Conservation (phyloP, 2,888 invertebrate species). For the Galeruca laticollis region DNA sequence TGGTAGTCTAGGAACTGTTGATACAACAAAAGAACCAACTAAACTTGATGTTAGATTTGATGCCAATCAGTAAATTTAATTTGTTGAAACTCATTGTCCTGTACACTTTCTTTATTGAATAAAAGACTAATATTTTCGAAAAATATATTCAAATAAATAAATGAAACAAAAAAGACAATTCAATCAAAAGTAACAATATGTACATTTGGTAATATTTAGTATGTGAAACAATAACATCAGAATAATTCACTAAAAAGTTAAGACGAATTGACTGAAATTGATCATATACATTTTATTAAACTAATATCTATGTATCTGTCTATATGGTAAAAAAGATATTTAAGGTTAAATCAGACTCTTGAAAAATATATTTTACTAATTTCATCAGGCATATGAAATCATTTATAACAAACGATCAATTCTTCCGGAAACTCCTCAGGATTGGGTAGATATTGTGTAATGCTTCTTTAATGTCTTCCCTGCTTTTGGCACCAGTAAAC, state of each 20-base stretch:
- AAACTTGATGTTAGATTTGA: too few species aligned
- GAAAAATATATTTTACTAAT: not conserved
- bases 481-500: slow-evolving; percentile 94
- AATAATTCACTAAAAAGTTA: not conserved
- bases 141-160: too few species aligned
- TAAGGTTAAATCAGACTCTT: slow-evolving; percentile 1
- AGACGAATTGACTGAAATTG: not conserved
- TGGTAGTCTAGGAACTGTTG: too few species aligned
- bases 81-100: too few species aligned
- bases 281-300: not conserved
- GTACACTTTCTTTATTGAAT: too few species aligned
- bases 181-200: too few species aligned
- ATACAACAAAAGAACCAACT: too few species aligned
- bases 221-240: not conserved
- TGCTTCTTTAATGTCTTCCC: slow-evolving; percentile 92
- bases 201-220: too few species aligned
- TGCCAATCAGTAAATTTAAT: too few species aligned
- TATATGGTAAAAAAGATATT: not conserved
- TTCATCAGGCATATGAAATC: not conserved
- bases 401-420: slow-evolving; percentile 1
- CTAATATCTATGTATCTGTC: too few species aligned
- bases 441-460: slow-evolving; percentile 96
- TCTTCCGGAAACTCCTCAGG: slow-evolving; percentile 91
- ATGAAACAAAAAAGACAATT: too few species aligned
- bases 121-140: too few species aligned